Evolutionary conservation across 2,888 invertebrate genomes (phyloP), one percentile per base, ranked within the genome.

Genomic region (Cephus runcator): DNA sequence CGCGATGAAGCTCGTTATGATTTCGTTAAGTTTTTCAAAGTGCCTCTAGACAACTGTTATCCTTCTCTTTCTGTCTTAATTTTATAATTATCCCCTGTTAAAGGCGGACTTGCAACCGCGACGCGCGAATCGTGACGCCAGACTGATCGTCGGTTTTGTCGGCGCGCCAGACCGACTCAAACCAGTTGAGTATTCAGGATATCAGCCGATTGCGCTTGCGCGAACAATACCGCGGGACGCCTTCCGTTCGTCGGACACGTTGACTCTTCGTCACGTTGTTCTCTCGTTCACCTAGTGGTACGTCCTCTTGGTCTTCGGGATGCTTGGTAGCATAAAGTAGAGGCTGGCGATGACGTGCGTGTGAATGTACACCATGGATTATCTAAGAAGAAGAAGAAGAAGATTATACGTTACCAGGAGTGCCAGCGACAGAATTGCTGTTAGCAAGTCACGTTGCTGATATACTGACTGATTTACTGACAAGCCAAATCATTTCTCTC

Each of bases 61-160:
- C 23, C 56, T 56, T 56, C 56, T 23, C 23, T 23, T 9, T 56
- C 23, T 9, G 6, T 56, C 56, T 9, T 23, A 56, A 56, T 56
- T 56, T 6, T 1, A 56, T 56, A 23, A 56, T 56, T 56, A 56
- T 56, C 56, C 56, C 23, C 56, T 6, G 56, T 23, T 9, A 56
- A 56, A 23, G 56, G 56, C 56, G 75, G 69, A 80, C 40, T 81
- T 83, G 83, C 56, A 79, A 87, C 85, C 85, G 86, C 76, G 81
- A 81, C 87, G 84, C 81, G 81, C 86, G 86, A 87, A 88, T 87
- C 84, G 87, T 87, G 84, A 85, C 87, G 87, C 84, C 81, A 86
- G 81, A 88, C 88, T 88, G 88, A 88, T 85, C 76, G 77, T 73
- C 75, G 77, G 80, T 77, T 69, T 69, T 68, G 40, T 56, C 69